Evolutionary conservation across 2,113 vertebrate genomes (phyloP), one percentile per base, ranked within the genome.

Genomic region (Perca flavescens): DNA sequence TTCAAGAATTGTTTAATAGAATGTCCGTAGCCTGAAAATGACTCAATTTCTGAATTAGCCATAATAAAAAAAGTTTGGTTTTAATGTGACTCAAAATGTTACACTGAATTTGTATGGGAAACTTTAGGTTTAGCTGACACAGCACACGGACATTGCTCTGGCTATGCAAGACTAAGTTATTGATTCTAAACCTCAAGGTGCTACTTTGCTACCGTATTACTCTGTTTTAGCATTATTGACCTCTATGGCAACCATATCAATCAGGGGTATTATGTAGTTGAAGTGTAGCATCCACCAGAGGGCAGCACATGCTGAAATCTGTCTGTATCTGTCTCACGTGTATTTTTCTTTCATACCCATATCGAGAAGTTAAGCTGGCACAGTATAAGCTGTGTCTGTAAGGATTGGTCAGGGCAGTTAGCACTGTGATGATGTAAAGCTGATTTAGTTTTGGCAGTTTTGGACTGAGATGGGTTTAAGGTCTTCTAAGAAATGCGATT

Each of bases 291-390:
- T 70, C 83, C 91, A 79, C 68, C 47, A 91, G 91, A 72, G 84
- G 89, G 93, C 88, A 92, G 86, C 74, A 85, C 53, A 40, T 17
- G 8, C 57, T 60, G 13, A 71, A 25, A 49, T 57, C 5, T 25
- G 49, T 25, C 11, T 31, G 1, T 40, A 2, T 13, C 3, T 65
- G 12, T 66, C 7, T 63, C 13, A 5, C 21, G 25, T 56, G 36
- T 47, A 19, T 43, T 34, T 43, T 56, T 71, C 31, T 56, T 56
- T 56, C 10, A 9, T 17, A n/a, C 1, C 13, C 46, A 28, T 61
- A 46, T 61, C 36, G 31, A 68, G 36, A 63, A 49, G 67, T 62
- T 77, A 82, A 53, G 72, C 77, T 68, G 36, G 67, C 60, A 57
- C 31, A 28, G 53, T 54, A 22, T 50, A 31, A 46, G 53, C 71